Conservation (phyloP, 2,888 invertebrate genomes). For the Cartodere bifasciata region DNA sequence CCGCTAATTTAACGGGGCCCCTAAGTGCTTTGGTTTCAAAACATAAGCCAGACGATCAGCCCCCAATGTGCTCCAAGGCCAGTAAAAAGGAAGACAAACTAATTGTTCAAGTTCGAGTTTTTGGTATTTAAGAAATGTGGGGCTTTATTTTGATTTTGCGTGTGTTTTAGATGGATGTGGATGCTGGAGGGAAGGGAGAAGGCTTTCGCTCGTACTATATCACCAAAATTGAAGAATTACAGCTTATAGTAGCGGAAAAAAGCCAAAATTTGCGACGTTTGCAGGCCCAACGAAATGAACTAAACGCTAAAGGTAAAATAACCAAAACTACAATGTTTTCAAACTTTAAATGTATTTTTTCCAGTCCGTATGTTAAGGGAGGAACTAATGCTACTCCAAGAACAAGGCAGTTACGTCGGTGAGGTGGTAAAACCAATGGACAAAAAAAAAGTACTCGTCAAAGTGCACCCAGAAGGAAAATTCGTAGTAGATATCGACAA, state of each 20-base stretch:
- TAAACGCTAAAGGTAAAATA: slow-evolving; percentile 87
- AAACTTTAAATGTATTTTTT: slow-evolving; percentile 17
- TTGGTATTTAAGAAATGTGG: too few species aligned
- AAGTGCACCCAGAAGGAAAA: slow-evolving; percentile 99
- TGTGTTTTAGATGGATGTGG: slow-evolving; percentile 64
- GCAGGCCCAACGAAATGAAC: slow-evolving; percentile 96
- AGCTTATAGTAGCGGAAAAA: slow-evolving; percentile 92
- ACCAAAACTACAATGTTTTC: slow-evolving; percentile 3
- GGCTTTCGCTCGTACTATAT: slow-evolving; percentile 94
- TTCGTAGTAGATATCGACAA: slow-evolving; percentile 99
- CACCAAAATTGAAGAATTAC: slow-evolving; percentile 95
- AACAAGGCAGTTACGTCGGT: slow-evolving; percentile 98
- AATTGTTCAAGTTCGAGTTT: too few species aligned
- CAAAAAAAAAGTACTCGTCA: slow-evolving; percentile 98
- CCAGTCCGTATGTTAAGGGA: slow-evolving; percentile 93
- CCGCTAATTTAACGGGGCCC: too few species aligned
- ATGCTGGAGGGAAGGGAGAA: slow-evolving; percentile 58
- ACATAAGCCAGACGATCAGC: too few species aligned
- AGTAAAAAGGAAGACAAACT: too few species aligned
- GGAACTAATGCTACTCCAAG: slow-evolving; percentile 89
- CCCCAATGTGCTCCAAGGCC: too few species aligned
- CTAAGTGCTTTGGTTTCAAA: too few species aligned
- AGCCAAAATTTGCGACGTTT: slow-evolving; percentile 91
- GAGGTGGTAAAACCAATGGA: slow-evolving; percentile 99
- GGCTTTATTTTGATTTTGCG: too few species aligned